Percentiles rank a stretch among this genome's conserved stretches.
Conservation (phyloP, 2,888 invertebrate species). For the Allophyes oxyacanthae region DNA sequence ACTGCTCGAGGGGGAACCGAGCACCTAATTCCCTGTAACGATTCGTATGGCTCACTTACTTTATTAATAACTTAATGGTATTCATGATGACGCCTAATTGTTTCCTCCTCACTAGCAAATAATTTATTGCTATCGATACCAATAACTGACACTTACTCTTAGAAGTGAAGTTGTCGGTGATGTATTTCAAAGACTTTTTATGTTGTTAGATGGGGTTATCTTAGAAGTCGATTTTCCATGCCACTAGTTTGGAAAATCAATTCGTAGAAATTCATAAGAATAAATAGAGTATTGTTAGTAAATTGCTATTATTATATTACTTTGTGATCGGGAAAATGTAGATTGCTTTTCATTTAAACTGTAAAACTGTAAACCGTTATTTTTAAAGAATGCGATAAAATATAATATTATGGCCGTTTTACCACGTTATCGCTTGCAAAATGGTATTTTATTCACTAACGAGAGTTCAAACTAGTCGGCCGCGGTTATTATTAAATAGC, state of each 20-base stretch:
- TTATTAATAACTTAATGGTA: slow-evolving; percentile 23
- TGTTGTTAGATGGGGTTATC: neutral
- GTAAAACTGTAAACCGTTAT: slow-evolving; percentile 9
- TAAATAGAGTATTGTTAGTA: slow-evolving; percentile 2
- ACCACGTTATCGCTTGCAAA: slow-evolving; percentile 30
- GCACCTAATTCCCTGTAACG: slow-evolving; percentile 43
- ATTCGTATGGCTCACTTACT: slow-evolving; percentile 18
- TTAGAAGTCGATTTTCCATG: neutral
- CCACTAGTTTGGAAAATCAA: slow-evolving; percentile 8
- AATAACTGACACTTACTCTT: no score
- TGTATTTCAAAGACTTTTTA: no score
- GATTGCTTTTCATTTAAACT: slow-evolving; percentile 15
- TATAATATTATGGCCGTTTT: slow-evolving; percentile 19
- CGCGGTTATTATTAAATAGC: slow-evolving; percentile 35
- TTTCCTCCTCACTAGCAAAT: no score
- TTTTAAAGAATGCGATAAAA: slow-evolving; percentile 28
- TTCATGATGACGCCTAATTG: neutral
- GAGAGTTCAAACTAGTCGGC: slow-evolving; percentile 24
- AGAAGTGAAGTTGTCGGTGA: no score
- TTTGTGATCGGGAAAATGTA: slow-evolving; percentile 2
- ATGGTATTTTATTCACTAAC: slow-evolving; percentile 33
- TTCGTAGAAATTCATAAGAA: slow-evolving; percentile 2
- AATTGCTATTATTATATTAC: slow-evolving; percentile 1
- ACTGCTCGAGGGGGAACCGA: slow-evolving; percentile 51
- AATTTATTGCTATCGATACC: no score